Percentiles rank a stretch among this genome's conserved stretches.
These are phyloP conservation scores for Nothocercus nigrocapillus DNA, from an alignment of 2,113 vertebrate species.

Conservation along the genomic window DNA sequence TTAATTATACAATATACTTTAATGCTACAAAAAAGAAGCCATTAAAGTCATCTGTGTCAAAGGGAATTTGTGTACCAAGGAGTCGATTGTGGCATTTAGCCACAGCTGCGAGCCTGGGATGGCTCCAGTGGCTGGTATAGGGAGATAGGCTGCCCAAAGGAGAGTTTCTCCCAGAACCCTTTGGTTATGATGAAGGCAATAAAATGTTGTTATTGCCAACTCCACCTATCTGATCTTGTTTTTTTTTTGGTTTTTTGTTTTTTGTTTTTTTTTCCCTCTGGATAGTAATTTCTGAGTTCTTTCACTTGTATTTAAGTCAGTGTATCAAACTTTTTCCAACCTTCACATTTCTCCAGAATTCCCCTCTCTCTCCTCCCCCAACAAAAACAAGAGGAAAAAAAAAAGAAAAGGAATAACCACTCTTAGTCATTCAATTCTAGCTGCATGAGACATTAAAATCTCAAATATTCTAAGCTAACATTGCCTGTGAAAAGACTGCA, in stretches of 20 bases:
- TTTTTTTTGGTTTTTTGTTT: not conserved
- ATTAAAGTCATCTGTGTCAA: slow-evolving; percentile 49
- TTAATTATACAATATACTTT: slow-evolving; percentile 13
- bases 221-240: not conserved
- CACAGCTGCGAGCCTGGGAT: not conserved
- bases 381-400: not conserved
- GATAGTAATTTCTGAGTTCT: not conserved
- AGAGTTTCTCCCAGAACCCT: not conserved
- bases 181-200: not conserved
- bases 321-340: not conserved
- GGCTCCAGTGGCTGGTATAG: not conserved
- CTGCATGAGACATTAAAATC: not conserved
- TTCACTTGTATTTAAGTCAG: not conserved
- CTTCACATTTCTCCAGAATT: not conserved
- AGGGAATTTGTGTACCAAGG: slow-evolving; percentile 24
- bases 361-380: not conserved
- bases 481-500: not conserved
- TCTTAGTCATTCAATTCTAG: not conserved
- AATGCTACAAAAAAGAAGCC: slow-evolving; percentile 10
- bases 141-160: not conserved
- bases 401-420: not conserved
- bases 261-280: not conserved
- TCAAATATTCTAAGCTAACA: not conserved
- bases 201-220: not conserved
- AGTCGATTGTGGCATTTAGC: not conserved